These are phyloP conservation scores for Pseudois nayaur DNA, from an alignment of 2,113 vertebrate species.

Conservation along the genomic window DNA sequence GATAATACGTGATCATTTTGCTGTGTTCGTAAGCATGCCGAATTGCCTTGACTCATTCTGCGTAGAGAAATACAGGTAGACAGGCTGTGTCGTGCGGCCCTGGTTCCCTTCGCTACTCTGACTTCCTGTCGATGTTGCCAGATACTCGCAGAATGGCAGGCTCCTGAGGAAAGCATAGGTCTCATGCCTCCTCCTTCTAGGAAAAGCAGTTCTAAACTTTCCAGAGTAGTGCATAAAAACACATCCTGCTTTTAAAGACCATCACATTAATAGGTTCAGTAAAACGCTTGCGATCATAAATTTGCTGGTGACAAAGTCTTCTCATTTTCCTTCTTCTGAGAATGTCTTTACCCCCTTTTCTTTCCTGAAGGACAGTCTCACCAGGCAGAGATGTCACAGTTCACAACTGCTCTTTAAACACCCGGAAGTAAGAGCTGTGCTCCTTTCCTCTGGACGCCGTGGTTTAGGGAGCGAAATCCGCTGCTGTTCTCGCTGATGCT, in stretches of 20 bases:
- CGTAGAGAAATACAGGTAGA: fast-evolving
- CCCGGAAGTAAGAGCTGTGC: fast-evolving
- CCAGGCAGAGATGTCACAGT: not conserved
- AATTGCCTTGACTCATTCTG: not conserved
- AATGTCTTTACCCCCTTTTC: not conserved
- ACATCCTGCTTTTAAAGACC: not conserved
- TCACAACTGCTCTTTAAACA: fast-evolving
- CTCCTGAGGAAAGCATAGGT: not conserved
- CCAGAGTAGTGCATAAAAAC: not conserved
- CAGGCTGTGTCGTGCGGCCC: fast-evolving
- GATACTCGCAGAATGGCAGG: fast-evolving
- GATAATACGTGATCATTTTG: not conserved
- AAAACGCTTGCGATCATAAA: not conserved
- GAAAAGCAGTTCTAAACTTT: not conserved
- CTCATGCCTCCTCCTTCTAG: not conserved
- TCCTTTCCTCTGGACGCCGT: fast-evolving
- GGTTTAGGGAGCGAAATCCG: not conserved
- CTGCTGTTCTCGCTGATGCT: fast-evolving
- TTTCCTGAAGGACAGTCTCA: not conserved
- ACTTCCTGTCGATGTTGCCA: fast-evolving
- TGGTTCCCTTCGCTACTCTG: fast-evolving
- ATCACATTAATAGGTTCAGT: not conserved
- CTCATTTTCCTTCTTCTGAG: not conserved
- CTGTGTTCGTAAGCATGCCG: not conserved
- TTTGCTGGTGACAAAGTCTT: no score